A percentile compares a stretch with the other conserved stretches of the same genome.
Conservation (phyloP, 1,140 invertebrate genomes). For the Lucilia cuprina region DNA sequence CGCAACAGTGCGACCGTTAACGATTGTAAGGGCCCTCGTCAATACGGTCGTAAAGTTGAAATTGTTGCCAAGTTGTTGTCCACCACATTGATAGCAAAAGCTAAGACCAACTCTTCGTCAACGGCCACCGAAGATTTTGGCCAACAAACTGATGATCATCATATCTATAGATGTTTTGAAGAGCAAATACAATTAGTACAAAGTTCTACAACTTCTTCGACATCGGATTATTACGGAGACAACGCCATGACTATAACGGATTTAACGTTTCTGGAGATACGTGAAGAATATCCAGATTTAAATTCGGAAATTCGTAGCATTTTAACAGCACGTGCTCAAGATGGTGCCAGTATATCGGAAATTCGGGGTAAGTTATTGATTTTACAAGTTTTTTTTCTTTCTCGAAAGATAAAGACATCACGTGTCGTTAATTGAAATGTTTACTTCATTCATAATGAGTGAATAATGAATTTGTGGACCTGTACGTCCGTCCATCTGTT, state of each 20-base stretch:
- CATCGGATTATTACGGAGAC: background rate
- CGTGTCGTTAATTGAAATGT: too few relatives aligned
- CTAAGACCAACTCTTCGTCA: background rate
- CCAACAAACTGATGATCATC: slow-evolving; percentile 12
- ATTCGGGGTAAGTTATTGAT: slow-evolving; percentile 49
- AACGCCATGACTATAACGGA: slow-evolving; percentile 53
- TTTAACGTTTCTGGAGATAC: slow-evolving; percentile 46
- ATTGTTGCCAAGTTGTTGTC: slow-evolving; percentile 51
- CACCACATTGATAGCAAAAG: slow-evolving; percentile 45
- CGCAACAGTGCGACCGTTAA: background rate
- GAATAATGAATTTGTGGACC: too few relatives aligned
- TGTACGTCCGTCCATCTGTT: too few relatives aligned
- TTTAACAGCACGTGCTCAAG: slow-evolving; percentile 54
- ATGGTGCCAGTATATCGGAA: slow-evolving; percentile 57
- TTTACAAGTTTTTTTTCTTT: background rate
- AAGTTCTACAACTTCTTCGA: slow-evolving; percentile 18
- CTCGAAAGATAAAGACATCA: background rate
- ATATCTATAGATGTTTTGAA: background rate
- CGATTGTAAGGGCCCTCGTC: slow-evolving; percentile 13
- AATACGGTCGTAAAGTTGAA: slow-evolving; percentile 35
- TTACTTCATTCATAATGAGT: too few relatives aligned
- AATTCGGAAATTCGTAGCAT: slow-evolving; percentile 56
- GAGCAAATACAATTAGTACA: background rate
- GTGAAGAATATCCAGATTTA: slow-evolving; percentile 55
- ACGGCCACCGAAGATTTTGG: background rate